phyloP scores from a whole-genome alignment of 2,113 vertebrate species.

The Dolichallabes microphthalmus region DNA sequence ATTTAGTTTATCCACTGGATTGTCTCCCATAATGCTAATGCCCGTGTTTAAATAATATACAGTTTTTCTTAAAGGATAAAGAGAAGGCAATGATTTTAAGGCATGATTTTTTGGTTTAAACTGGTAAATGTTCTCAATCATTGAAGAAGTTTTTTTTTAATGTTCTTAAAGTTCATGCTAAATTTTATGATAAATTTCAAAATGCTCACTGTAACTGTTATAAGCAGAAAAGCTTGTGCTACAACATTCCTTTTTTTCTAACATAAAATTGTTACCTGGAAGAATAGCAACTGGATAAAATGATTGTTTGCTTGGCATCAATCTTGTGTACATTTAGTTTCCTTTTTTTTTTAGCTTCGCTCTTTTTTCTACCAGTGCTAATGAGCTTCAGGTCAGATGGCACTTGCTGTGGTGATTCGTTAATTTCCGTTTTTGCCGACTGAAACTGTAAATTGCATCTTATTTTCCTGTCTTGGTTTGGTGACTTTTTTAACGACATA shows the following conservation, averaged over 20 bases:
- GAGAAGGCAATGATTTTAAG: too few species aligned
- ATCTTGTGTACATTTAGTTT: background rate
- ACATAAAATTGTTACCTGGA: background rate
- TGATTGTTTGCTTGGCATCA: background rate
- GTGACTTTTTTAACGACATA: background rate
- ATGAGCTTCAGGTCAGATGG: background rate
- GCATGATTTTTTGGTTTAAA: too few species aligned
- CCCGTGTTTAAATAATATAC: too few species aligned
- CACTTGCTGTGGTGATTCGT: background rate
- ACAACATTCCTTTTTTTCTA: background rate
- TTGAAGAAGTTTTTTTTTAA: too few species aligned
- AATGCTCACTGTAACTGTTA: background rate
- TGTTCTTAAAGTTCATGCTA: background rate
- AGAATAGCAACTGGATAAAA: background rate
- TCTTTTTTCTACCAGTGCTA: background rate
- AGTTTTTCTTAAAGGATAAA: too few species aligned
- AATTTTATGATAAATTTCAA: background rate
- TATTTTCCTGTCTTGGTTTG: background rate
- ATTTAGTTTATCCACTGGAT: too few species aligned
- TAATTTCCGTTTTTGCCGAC: background rate
- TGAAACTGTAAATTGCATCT: background rate
- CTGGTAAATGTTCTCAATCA: too few species aligned
- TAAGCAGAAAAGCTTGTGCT: background rate
- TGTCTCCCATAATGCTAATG: too few species aligned
- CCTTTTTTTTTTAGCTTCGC: background rate